Evolutionary conservation across 1,140 invertebrate species (phyloP).

Genomic region (Anoplophora glabripennis): DNA sequence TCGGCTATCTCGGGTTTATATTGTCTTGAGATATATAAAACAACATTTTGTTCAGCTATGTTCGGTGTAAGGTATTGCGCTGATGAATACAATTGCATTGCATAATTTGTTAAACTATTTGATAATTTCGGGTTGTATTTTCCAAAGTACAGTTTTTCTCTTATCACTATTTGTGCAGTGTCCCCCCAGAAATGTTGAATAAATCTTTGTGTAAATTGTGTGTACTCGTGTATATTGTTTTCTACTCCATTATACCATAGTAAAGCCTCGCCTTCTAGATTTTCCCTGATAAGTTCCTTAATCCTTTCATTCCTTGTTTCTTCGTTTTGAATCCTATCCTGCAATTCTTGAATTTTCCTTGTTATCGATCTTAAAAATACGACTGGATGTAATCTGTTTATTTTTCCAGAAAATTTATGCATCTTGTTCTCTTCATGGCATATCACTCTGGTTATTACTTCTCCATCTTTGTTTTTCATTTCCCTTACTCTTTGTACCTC

Average conservation of each 20-base stretch:
- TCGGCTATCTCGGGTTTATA: background rate
- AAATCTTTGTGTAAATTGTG: background rate
- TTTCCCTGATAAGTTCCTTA: background rate
- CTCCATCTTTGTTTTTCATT: too few relatives aligned
- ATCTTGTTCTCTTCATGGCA: too few relatives aligned
- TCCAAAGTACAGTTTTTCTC: too few relatives aligned
- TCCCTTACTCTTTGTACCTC: too few relatives aligned
- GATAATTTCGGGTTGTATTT: too few relatives aligned
- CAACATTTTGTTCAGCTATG: too few relatives aligned
- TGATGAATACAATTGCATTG: background rate
- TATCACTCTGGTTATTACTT: too few relatives aligned
- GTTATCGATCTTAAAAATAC: background rate
- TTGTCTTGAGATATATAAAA: background rate
- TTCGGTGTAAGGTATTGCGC: background rate
- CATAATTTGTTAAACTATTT: background rate
- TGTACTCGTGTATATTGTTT: background rate
- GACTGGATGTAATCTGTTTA: constrained; percentile 2
- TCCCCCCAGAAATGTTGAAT: constrained; percentile 1
- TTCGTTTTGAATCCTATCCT: too few relatives aligned
- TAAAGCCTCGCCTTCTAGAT: background rate
- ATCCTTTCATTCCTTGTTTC: background rate
- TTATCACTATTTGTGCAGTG: background rate
- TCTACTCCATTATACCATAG: background rate
- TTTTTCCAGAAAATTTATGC: constrained; percentile 4
- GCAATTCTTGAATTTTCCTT: background rate